Conservation (phyloP, 2,888 invertebrate genomes). For the Stictocephala bisonia region DNA sequence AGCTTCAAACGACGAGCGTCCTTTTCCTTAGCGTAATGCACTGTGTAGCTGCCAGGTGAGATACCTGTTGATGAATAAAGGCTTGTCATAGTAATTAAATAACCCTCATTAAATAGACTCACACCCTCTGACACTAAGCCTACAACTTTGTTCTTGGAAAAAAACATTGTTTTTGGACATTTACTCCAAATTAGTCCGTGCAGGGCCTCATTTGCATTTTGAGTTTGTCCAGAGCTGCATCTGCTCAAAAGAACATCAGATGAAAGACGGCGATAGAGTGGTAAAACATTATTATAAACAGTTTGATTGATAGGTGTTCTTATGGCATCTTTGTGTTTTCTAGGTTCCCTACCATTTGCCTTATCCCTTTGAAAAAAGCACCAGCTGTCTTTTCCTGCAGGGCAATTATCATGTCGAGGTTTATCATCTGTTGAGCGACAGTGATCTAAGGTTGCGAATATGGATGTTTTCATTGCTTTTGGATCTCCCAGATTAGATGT, state of each 20-base stretch:
- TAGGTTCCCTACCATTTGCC: neutral
- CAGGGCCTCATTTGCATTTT: conserved; percentile 20
- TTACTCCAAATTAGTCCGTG: conserved; percentile 31
- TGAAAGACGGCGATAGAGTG: conserved; percentile 19
- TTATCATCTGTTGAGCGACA: conserved; percentile 15
- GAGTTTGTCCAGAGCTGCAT: conserved; percentile 6
- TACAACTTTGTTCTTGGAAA: neutral
- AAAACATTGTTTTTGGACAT: conserved; percentile 20
- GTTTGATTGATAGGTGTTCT: conserved; percentile 18
- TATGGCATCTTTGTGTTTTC: conserved; percentile 10
- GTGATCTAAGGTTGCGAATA: conserved; percentile 10
- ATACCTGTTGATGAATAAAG: neutral
- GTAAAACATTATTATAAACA: neutral
- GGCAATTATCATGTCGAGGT: conserved; percentile 26
- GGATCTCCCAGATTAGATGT: conserved; percentile 1
- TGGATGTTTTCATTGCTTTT: conserved; percentile 14
- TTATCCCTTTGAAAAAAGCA: conserved; percentile 22
- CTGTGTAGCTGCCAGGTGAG: neutral
- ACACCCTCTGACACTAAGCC: neutral
- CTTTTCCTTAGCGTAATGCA: neutral
- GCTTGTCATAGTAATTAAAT: conserved; percentile 6
- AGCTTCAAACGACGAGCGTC: neutral
- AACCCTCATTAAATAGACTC: conserved; percentile 8
- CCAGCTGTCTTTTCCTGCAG: conserved; percentile 15
- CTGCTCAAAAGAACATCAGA: neutral